A percentile compares a stretch with the other conserved stretches of the same genome.
phyloP scores from a whole-genome alignment of 2,113 vertebrate genomes.

The Ahaetulla prasina region DNA sequence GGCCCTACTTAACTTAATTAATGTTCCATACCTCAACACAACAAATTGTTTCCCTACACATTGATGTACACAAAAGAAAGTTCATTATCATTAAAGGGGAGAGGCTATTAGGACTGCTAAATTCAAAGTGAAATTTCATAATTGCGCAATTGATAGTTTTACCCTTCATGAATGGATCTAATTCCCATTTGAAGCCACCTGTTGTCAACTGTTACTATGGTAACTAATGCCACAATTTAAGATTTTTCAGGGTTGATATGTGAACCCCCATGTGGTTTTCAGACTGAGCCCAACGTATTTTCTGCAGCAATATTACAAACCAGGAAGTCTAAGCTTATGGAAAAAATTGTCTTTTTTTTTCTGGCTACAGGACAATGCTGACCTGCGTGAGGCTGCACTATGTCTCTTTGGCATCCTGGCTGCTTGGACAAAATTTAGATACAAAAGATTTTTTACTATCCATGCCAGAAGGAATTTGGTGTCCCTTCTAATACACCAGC shows the following conservation, averaged over 20 bases:
- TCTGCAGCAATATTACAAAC: not conserved
- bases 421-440: not conserved
- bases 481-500: slow-evolving; percentile 8
- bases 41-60: not conserved
- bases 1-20: not conserved
- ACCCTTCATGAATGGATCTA: not conserved
- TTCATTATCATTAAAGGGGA: not conserved
- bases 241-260: not conserved
- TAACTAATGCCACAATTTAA: not conserved
- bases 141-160: not conserved
- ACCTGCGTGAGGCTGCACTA: not conserved
- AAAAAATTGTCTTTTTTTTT: not conserved
- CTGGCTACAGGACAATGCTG: not conserved
- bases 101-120: not conserved
- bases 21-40: not conserved
- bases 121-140: not conserved
- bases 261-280: not conserved
- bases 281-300: not conserved
- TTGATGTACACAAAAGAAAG: not conserved
- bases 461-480: slow-evolving; percentile 5
- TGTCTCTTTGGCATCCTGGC: slow-evolving; percentile 11
- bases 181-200: not conserved
- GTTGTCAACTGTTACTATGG: not conserved
- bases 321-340: not conserved
- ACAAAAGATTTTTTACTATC: slow-evolving; percentile 1